Evolutionary conservation across 2,888 invertebrate genomes (phyloP), one percentile per base, ranked within the genome.

Genomic region (Lepidochrysops patricia): DNA sequence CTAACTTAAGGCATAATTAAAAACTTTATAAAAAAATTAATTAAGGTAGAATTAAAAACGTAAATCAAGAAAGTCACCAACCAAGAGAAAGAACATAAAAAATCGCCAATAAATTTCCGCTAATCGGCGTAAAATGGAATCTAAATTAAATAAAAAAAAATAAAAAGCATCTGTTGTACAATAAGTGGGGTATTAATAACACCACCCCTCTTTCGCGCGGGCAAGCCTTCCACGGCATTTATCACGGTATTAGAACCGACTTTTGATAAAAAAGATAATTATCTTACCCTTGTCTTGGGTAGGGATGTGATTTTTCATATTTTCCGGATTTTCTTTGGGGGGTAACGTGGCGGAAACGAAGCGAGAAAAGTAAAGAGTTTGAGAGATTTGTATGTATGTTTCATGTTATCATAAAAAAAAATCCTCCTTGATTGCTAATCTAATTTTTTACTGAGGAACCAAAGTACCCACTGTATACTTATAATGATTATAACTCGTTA

Each of bases 231-330:
- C 87, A 82, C 84, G 75, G 87, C 88, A 84, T 88, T 88, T 87
- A 86, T 86, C 88, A 79, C 81, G 83, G 81, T 87, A 88, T 88
- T 87, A 88, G 84, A 82, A 84, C 81, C 80, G 77, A 80, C 77
- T 78, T 76, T 74, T 73, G 74, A 83, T 87, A 89, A 88, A 89
- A 88, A 89, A 89, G 89, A 89, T 88, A 89, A 89, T 89, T 88
- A 88, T 89, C 89, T 89, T 88, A 84, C 88, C 87, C 87, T 83
- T 79, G 77, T 87, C 86, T 88, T 87, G 67, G 66, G 50, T 68
- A 83, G 87, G 87, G 89, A 66, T 84, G 82, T 48, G 66, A 60
- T 63, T 61, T 59, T 63, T 62, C 57, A 63, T 65, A 66, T 64
- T 63, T 60, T 57, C 29, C 49, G 54, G 35, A 26, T 57, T 60